Conservation (phyloP, 2,797 vertebrate genomes). For the Microctenopoma stevenorrisi region DNA sequence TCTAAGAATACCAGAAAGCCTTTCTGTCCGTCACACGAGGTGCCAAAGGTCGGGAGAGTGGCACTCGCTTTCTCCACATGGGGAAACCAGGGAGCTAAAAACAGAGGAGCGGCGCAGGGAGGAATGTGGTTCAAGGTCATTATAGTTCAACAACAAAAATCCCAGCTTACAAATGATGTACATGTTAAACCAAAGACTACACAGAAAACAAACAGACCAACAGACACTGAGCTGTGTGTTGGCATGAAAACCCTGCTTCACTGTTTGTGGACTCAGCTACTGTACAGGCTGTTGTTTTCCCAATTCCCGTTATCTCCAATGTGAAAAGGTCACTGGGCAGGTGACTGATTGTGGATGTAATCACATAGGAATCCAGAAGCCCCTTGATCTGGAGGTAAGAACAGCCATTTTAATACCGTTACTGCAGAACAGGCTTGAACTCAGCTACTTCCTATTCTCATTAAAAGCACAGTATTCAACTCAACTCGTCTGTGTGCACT, state of each 20-base stretch:
- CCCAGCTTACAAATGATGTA: conserved; percentile 46
- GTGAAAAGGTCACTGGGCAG: conserved; percentile 15
- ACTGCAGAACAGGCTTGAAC: conserved; percentile 19
- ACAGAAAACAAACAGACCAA: conserved; percentile 45
- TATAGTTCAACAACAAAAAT: conserved; percentile 57
- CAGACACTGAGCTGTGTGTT: conserved; percentile 30
- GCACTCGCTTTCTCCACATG: conserved; percentile 37
- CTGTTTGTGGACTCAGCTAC: not conserved
- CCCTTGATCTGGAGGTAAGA: conserved; percentile 47
- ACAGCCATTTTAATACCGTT: conserved; percentile 43
- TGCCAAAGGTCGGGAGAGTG: conserved; percentile 9
- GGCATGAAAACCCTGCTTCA: conserved; percentile 18
- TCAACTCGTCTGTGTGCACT: not conserved
- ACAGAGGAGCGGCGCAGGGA: conserved; percentile 40
- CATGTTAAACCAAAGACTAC: conserved; percentile 60
- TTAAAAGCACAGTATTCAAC: conserved; percentile 12
- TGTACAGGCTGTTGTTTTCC: conserved; percentile 16
- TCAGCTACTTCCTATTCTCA: conserved; percentile 13
- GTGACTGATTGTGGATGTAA: conserved; percentile 22
- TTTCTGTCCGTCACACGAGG: conserved; percentile 28
- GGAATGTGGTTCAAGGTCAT: conserved; percentile 61
- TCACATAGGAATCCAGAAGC: conserved; percentile 30
- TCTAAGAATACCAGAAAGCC: not conserved
- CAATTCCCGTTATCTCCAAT: conserved; percentile 7
- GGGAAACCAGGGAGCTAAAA: conserved; percentile 58